Evolutionary conservation across 2,888 invertebrate genomes (phyloP), one percentile per base, ranked within the genome.

Genomic region (Acleris emargana): DNA sequence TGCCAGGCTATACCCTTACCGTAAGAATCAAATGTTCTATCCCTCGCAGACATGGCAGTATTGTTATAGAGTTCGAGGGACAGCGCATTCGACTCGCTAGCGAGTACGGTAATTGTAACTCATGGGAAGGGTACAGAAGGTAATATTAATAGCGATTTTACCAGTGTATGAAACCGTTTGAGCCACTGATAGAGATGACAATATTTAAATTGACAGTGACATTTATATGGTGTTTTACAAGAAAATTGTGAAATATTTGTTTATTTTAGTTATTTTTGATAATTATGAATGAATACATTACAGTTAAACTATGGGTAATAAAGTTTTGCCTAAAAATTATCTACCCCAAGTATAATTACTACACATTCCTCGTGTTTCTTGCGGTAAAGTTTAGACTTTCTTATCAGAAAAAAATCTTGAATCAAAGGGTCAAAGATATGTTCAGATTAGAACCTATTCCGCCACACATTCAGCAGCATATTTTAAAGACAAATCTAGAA

Each of bases 311-410:
- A 89, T 89, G 91, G 89, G 85, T 91, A 75, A 75, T 89, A 81
- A 89, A 89, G 75, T 89, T 87, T 81, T 89, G 90, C 75, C 68
- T 92, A 71, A 90, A 88, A 87, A 73, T 92, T 72, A 77, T 87
- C 63, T 91, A 89, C 84, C 92, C 92, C 82, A 91, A 90, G 81
- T 89, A 83, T 84, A 90, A 92, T 78, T 79, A 73, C 69, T 82
- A 87, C 73, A 78, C 79, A 66, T 92, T 92, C 74, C 80, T 92
- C 22, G 85, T 88, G 68, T 92, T 83, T 73, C 83, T 92, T 66
- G 83, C 87, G 67, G 84, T 92, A 77, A 92, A 89, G 75, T 89
- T 81, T 74, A 86, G 88, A 76, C 84, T 88, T 77, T 79, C 79
- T 72, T 79, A 72, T 66, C 67, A 71, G 49, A 84, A 80, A 69